Conservation (phyloP, 2,113 vertebrate species). For the Syngnathus typhle region DNA sequence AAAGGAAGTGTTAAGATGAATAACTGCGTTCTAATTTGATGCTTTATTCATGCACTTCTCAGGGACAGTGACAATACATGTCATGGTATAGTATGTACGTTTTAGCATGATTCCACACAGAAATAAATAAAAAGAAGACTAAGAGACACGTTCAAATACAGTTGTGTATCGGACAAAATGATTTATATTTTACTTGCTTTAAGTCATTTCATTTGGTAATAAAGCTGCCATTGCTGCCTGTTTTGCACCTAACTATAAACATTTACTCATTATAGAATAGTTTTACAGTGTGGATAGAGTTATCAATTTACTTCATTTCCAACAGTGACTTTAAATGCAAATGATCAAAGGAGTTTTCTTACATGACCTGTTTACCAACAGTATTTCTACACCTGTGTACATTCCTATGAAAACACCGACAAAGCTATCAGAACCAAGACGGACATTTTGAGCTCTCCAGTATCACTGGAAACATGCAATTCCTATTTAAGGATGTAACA, state of each 20-base stretch:
- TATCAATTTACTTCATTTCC: not conserved
- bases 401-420: slow-evolving; percentile 11
- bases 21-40: not conserved
- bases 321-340: not conserved
- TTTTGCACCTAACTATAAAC: not conserved
- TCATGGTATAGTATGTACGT: no score
- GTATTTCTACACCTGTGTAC: slow-evolving; percentile 10
- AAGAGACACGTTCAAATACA: not conserved
- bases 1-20: slow-evolving; percentile 15
- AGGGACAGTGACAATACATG: not conserved
- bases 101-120: not conserved
- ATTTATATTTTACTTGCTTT: not conserved
- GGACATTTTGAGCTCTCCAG: not conserved
- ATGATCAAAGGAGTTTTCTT: not conserved
- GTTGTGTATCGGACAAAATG: not conserved
- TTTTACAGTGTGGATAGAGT: not conserved
- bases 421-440: not conserved
- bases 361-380: not conserved
- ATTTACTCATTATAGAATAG: not conserved
- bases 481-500: slow-evolving; percentile 60
- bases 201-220: not conserved
- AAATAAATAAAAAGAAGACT: not conserved
- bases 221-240: not conserved
- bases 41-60: not conserved
- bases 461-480: slow-evolving; percentile 32